phyloP scores from a whole-genome alignment of 2,113 vertebrate species.

The Cinclus cinclus region DNA sequence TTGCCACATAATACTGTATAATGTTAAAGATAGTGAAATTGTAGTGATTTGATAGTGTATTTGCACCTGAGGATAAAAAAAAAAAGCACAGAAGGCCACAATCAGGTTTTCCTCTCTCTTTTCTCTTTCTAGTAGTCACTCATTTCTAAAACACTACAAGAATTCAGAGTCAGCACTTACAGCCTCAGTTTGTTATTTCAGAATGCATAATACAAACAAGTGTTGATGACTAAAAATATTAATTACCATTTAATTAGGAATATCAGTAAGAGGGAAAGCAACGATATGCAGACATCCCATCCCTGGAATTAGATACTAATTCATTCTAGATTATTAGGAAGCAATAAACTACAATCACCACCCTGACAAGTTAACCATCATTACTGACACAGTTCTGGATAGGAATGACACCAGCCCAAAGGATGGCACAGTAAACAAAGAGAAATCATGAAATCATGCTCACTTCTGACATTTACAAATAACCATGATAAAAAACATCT shows the following conservation, averaged over 20 bases:
- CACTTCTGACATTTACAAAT: background rate
- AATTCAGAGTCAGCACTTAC: background rate
- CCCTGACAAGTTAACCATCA: background rate
- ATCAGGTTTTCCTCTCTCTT: background rate
- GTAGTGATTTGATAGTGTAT: background rate
- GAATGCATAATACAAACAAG: background rate
- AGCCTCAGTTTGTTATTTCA: background rate
- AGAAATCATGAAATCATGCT: background rate
- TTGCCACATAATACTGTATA: background rate
- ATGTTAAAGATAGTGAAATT: background rate
- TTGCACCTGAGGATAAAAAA: background rate
- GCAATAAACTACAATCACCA: constrained; percentile 1
- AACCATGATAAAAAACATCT: background rate
- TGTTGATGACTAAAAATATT: background rate
- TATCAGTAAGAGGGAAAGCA: background rate
- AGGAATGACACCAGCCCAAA: background rate
- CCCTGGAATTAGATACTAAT: constrained; percentile 29
- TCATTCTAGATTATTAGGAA: constrained; percentile 31
- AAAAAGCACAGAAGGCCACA: background rate
- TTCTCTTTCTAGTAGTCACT: background rate
- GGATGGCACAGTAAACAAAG: background rate
- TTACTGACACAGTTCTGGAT: background rate
- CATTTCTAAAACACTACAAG: background rate
- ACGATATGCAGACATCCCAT: background rate
- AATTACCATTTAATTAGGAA: constrained; percentile 56